These are phyloP conservation scores for Leptinotarsa juncta DNA, from an alignment of 2,888 invertebrate species.

Conservation along the genomic window DNA sequence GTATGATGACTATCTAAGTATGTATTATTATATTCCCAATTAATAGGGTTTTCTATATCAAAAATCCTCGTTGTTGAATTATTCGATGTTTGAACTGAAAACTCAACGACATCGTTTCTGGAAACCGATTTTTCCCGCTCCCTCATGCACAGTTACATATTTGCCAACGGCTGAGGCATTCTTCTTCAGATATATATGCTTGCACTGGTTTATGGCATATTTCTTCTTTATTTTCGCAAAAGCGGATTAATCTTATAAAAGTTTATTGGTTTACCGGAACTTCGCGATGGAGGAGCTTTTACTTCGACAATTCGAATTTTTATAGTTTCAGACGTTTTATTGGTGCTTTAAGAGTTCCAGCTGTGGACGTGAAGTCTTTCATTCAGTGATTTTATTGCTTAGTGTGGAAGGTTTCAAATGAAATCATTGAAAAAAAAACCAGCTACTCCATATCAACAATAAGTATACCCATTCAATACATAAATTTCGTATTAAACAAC, in stretches of 20 bases:
- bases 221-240: constrained; percentile 1
- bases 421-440: background rate
- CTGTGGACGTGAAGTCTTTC: background rate
- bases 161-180: background rate
- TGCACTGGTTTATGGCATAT: constrained; percentile 3
- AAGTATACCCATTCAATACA: background rate
- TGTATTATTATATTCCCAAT: too few species aligned
- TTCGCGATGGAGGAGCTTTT: background rate
- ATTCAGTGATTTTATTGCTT: constrained; percentile 4
- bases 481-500: background rate
- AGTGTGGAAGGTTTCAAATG: background rate
- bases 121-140: background rate
- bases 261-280: constrained; percentile 15
- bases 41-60: too few species aligned
- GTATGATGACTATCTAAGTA: too few species aligned
- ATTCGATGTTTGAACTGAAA: background rate
- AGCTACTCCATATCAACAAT: background rate
- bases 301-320: constrained; percentile 19
- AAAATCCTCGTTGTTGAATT: background rate
- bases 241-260: constrained; percentile 14
- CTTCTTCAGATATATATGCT: background rate
- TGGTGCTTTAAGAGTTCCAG: background rate
- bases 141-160: background rate
- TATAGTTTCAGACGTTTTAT: constrained; percentile 15
- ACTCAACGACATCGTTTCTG: background rate